phyloP scores from a whole-genome alignment of 2,113 vertebrate species.

The Talpa occidentalis region DNA sequence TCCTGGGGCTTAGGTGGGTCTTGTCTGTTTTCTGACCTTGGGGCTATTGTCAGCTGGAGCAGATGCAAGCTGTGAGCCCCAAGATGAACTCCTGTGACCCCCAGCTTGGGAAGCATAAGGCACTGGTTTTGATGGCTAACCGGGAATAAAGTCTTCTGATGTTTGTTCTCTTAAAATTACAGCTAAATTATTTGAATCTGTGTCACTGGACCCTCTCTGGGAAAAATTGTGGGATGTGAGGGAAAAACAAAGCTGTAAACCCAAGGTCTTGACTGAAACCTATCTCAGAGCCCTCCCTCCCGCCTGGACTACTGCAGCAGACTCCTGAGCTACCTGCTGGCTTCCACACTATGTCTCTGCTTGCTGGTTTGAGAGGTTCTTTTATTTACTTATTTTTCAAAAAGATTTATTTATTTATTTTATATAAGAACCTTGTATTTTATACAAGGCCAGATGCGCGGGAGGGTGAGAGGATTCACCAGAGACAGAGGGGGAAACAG shows the following conservation, averaged over 20 bases:
- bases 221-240: background rate
- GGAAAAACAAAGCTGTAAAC: background rate
- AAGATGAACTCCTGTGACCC: rapidly evolving
- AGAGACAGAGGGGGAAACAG: no score
- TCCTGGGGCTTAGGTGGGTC: background rate
- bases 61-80: rapidly evolving
- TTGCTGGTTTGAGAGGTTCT: no score
- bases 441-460: no score
- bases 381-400: no score
- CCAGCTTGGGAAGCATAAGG: no score
- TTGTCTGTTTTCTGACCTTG: background rate
- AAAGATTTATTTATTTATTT: no score
- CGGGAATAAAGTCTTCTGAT: background rate
- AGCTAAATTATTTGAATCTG: background rate
- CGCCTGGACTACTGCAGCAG: background rate
- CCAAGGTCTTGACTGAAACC: background rate
- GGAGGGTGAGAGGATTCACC: no score
- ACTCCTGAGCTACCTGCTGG: no score
- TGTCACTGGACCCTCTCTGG: background rate
- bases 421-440: no score
- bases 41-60: background rate
- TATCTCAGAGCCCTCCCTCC: rapidly evolving
- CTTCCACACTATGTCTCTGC: rapidly evolving
- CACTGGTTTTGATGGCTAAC: background rate
- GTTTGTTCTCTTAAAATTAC: background rate